Evolutionary conservation across 2,888 invertebrate genomes (phyloP).

Genomic region (Trachelus iudaicus): DNA sequence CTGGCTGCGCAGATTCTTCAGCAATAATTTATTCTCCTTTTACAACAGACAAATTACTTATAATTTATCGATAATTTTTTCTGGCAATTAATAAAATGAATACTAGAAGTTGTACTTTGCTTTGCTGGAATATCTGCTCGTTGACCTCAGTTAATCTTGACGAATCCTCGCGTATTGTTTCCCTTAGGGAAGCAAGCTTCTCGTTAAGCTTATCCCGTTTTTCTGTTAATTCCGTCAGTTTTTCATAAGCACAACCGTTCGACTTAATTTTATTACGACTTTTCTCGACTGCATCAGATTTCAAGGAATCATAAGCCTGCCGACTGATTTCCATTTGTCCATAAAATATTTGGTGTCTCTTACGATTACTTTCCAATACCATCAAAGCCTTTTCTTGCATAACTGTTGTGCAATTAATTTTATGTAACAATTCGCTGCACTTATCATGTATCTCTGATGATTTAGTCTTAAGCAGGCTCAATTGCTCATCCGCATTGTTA

Average conservation of each 20-base stretch:
- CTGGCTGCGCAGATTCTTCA: too few species aligned
- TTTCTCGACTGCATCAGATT: neutral
- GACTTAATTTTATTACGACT: slow-evolving; percentile 3
- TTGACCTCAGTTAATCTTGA: neutral
- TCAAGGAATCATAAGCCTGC: too few species aligned
- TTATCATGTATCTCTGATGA: too few species aligned
- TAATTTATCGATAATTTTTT: neutral
- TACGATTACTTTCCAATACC: slow-evolving; percentile 23
- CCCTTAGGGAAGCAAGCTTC: neutral
- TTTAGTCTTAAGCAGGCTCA: too few species aligned
- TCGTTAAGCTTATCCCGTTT: slow-evolving; percentile 9
- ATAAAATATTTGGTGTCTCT: slow-evolving; percentile 13
- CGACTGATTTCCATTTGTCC: slow-evolving; percentile 27
- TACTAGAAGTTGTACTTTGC: neutral
- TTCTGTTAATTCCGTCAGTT: slow-evolving; percentile 16
- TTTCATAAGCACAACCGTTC: neutral
- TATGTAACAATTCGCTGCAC: too few species aligned
- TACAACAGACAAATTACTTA: neutral
- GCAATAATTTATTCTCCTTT: too few species aligned
- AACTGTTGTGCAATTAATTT: too few species aligned
- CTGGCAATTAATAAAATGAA: neutral
- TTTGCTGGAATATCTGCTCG: neutral
- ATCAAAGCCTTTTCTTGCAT: slow-evolving; percentile 28
- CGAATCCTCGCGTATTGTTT: slow-evolving; percentile 1
- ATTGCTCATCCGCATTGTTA: too few species aligned